Evolutionary conservation across 2,888 invertebrate genomes (phyloP).

Genomic region (Synanthedon andrenaeformis): DNA sequence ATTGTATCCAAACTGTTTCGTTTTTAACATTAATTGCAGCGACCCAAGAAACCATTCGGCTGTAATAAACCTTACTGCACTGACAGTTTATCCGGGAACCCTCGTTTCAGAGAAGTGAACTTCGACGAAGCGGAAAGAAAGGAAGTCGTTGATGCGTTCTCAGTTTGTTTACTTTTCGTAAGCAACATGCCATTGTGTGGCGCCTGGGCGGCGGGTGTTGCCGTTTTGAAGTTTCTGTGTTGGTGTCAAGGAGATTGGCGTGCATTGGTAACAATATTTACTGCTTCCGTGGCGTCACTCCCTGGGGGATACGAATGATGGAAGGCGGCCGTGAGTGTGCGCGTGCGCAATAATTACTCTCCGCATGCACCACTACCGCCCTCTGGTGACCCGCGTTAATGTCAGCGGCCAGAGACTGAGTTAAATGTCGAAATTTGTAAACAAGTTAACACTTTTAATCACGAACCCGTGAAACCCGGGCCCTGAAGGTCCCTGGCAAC

Average conservation of each 20-base stretch:
- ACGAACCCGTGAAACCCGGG: slow-evolving; percentile 18
- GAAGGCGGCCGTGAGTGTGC: slow-evolving; percentile 12
- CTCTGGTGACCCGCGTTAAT: slow-evolving; percentile 22
- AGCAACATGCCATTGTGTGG: slow-evolving; percentile 9
- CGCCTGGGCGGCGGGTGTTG: slow-evolving; percentile 11
- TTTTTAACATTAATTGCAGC: slow-evolving; percentile 11
- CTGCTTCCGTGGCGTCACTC: slow-evolving; percentile 8
- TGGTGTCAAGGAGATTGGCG: slow-evolving; percentile 3
- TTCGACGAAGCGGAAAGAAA: slow-evolving; percentile 39
- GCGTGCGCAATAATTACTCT: slow-evolving; percentile 15
- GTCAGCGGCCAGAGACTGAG: slow-evolving; percentile 23
- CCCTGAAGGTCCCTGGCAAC: slow-evolving; percentile 14
- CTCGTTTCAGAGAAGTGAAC: slow-evolving; percentile 32
- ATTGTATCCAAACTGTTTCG: slow-evolving; percentile 6
- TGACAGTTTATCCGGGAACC: slow-evolving; percentile 5
- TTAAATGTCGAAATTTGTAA: slow-evolving; percentile 26
- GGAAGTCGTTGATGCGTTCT: slow-evolving; percentile 32
- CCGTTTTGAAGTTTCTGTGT: not conserved
- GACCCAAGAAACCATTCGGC: slow-evolving; percentile 2
- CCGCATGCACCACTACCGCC: not conserved
- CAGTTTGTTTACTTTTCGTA: slow-evolving; percentile 28
- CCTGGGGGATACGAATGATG: slow-evolving; percentile 8
- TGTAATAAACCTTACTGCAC: not conserved
- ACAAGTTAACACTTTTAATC: slow-evolving; percentile 22
- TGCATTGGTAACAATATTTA: slow-evolving; percentile 1